Evolutionary conservation across 2,797 vertebrate species (phyloP).

Genomic region (Remorina albescens): DNA sequence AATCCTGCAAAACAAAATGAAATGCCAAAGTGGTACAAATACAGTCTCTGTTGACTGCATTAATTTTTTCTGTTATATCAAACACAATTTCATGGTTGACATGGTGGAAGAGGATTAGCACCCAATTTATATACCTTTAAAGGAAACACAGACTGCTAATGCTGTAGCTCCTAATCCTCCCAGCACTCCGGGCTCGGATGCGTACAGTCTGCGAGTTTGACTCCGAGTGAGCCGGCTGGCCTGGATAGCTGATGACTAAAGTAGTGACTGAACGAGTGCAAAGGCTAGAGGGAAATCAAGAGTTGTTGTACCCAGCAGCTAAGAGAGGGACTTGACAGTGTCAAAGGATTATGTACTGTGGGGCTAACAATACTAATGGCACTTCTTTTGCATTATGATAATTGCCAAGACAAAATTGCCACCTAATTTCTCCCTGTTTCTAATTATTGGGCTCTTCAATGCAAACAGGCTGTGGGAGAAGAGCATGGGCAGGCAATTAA

Average conservation of each 20-base stretch:
- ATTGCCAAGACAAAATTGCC: conserved; percentile 88
- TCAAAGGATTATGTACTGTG: conserved; percentile 81
- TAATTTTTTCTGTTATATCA: conserved; percentile 75
- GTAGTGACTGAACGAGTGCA: conserved; percentile 75
- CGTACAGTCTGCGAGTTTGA: conserved; percentile 73
- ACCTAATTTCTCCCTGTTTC: conserved; percentile 86
- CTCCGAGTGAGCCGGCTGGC: conserved; percentile 60
- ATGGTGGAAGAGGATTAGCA: conserved; percentile 80
- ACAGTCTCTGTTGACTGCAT: conserved; percentile 64
- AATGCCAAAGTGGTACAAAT: conserved; percentile 54
- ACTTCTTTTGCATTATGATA: conserved; percentile 89
- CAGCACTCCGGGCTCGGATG: conserved; percentile 66
- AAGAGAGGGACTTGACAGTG: conserved; percentile 79
- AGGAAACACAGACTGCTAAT: conserved; percentile 77
- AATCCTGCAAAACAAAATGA: conserved; percentile 54
- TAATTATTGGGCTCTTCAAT: conserved; percentile 88
- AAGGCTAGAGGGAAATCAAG: conserved; percentile 82
- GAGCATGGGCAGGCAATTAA: conserved; percentile 88
- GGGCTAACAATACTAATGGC: conserved; percentile 83
- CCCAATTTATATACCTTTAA: conserved; percentile 83
- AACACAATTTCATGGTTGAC: conserved; percentile 82
- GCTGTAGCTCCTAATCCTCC: conserved; percentile 75
- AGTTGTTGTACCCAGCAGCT: conserved; percentile 77
- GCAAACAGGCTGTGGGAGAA: conserved; percentile 83
- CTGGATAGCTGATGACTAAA: conserved; percentile 77